Percentiles rank a stretch among this genome's conserved stretches.
Conservation (phyloP, 1,140 invertebrate species). For the Brachionus paranguensis region DNA sequence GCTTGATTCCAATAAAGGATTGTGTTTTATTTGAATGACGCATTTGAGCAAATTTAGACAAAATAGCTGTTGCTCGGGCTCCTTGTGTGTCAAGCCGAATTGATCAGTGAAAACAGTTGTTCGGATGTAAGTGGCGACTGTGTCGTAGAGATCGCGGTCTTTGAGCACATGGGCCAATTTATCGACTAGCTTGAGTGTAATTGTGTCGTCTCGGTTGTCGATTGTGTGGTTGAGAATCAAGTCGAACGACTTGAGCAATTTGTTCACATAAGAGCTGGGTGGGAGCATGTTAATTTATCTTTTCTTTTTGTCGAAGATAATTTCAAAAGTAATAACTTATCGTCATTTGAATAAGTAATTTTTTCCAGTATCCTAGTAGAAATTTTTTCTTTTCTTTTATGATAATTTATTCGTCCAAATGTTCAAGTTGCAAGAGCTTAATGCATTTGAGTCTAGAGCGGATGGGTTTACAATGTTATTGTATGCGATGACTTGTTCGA, state of each 20-base stretch:
- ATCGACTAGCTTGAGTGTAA: neutral
- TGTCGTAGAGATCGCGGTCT: neutral
- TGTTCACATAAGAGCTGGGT: neutral
- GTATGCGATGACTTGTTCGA: no score
- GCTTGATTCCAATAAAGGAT: neutral
- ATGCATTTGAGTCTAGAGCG: neutral
- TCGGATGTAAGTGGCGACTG: neutral
- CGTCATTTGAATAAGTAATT: neutral
- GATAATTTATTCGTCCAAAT: neutral
- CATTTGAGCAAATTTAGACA: neutral
- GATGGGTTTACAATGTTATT: neutral
- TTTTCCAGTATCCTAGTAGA: neutral
- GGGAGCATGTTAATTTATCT: neutral
- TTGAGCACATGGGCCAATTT: neutral
- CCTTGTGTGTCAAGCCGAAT: neutral
- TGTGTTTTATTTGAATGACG: neutral
- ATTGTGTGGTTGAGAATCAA: conserved; percentile 19
- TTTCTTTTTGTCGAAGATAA: neutral
- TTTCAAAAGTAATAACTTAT: neutral
- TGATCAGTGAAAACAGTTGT: neutral
- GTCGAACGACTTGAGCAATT: conserved; percentile 3
- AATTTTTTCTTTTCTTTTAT: neutral
- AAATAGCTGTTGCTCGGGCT: neutral
- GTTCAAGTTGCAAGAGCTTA: neutral
- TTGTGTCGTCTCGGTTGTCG: conserved; percentile 32